phyloP scores from a whole-genome alignment of 2,797 vertebrate species.

The Myoxocephalus aenaeus region DNA sequence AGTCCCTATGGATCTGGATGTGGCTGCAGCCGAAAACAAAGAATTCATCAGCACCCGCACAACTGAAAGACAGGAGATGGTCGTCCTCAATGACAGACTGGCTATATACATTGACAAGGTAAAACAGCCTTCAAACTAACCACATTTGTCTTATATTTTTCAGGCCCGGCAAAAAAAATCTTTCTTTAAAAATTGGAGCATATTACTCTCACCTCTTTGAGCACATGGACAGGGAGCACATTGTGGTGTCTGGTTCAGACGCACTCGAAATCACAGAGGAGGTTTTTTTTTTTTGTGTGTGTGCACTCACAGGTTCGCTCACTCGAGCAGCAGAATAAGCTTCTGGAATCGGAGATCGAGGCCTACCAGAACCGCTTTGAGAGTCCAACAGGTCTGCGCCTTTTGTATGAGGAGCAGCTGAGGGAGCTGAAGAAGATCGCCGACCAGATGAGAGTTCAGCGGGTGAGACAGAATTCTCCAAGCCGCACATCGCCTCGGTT shows the following conservation, averaged over 20 bases:
- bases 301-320: slow-evolving; percentile 77
- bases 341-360: slow-evolving; percentile 76
- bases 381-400: slow-evolving; percentile 73
- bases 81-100: slow-evolving; percentile 84
- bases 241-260: not conserved
- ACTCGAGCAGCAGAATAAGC: slow-evolving; percentile 79
- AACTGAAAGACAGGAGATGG: slow-evolving; percentile 78
- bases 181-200: not conserved
- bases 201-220: slow-evolving; percentile 42
- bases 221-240: slow-evolving; percentile 24
- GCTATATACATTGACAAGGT: slow-evolving; percentile 83
- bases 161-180: not conserved
- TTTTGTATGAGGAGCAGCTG: slow-evolving; percentile 81
- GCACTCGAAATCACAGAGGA: not conserved
- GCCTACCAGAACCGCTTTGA: slow-evolving; percentile 75
- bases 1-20: slow-evolving; percentile 75
- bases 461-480: slow-evolving; percentile 63
- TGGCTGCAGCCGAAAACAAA: slow-evolving; percentile 80
- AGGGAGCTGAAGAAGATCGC: slow-evolving; percentile 78
- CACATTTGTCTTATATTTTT: slow-evolving; percentile 17
- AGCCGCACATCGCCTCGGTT: not conserved
- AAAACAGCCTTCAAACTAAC: slow-evolving; percentile 5
- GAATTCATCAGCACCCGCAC: slow-evolving; percentile 78
- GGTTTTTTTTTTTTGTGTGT: slow-evolving; percentile 15
- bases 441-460: slow-evolving; percentile 80